Conservation (phyloP, 2,797 vertebrate genomes). For the Cygnus olor region DNA sequence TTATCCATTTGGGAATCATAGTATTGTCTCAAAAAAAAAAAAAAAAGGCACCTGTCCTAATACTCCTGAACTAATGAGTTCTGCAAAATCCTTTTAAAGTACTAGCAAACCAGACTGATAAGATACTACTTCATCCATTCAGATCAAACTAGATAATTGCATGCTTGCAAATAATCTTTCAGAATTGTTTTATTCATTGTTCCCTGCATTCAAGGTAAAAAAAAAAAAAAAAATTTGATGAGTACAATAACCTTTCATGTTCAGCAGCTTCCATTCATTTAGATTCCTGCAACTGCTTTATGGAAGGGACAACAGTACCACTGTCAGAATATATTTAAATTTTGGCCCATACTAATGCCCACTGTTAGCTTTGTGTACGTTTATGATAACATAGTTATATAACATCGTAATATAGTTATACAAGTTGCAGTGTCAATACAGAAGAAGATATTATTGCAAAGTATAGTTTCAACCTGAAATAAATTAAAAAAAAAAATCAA, state of each 20-base stretch:
- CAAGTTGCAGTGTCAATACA: background rate
- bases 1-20: conserved; percentile 21
- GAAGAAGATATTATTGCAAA: background rate
- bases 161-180: conserved; percentile 15
- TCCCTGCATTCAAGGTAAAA: background rate
- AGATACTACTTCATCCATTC: background rate
- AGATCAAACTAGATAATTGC: conserved; percentile 39
- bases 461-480: conserved; percentile 1
- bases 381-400: too few relatives aligned
- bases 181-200: background rate
- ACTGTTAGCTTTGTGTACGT: background rate
- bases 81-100: conserved; percentile 26
- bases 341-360: background rate
- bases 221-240: background rate
- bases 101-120: background rate
- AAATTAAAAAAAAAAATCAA: background rate
- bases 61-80: conserved; percentile 29
- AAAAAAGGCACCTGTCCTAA: conserved; percentile 7
- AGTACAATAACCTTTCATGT: background rate
- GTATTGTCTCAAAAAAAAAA: background rate
- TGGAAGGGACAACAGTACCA: background rate
- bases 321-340: background rate
- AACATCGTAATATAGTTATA: background rate
- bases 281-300: background rate
- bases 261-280: background rate